A percentile compares a stretch with the other conserved stretches of the same genome.
Evolutionary conservation across 2,113 vertebrate species (phyloP).

Genomic region (Pangasianodon gigas): DNA sequence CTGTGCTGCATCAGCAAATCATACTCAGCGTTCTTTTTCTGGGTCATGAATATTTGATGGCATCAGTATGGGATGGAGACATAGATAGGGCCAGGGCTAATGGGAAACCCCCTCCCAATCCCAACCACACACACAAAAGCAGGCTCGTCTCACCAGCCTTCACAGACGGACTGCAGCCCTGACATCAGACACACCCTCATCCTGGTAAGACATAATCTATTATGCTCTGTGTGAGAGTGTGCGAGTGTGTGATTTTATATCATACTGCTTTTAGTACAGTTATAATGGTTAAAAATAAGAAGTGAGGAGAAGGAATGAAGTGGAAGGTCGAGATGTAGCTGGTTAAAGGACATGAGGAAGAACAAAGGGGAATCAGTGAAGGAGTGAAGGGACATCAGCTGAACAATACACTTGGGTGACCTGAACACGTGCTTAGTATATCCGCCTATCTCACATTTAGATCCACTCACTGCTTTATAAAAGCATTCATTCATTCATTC

Average conservation of each 20-base stretch:
- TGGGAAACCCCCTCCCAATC: slow-evolving; percentile 31
- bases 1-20: slow-evolving; percentile 16
- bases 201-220: slow-evolving; percentile 42
- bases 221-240: not conserved
- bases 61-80: not conserved
- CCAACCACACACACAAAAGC: not conserved
- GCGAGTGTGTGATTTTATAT: not conserved
- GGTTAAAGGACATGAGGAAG: not conserved
- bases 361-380: slow-evolving; percentile 13
- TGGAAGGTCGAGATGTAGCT: not conserved
- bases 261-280: not conserved
- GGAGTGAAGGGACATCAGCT: not conserved
- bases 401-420: not conserved
- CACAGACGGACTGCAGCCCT: slow-evolving; percentile 27
- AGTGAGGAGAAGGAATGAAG: not conserved
- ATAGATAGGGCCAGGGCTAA: slow-evolving; percentile 8
- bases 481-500: not conserved
- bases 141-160: slow-evolving; percentile 6
- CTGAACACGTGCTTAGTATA: not conserved
- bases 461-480: not conserved
- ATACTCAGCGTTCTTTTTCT: slow-evolving; percentile 1
- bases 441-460: not conserved
- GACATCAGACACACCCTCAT: slow-evolving; percentile 8
- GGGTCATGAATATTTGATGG: slow-evolving; percentile 50
- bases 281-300: not conserved